Conservation (phyloP, 1,140 invertebrate species). For the Argopecten irradians region DNA sequence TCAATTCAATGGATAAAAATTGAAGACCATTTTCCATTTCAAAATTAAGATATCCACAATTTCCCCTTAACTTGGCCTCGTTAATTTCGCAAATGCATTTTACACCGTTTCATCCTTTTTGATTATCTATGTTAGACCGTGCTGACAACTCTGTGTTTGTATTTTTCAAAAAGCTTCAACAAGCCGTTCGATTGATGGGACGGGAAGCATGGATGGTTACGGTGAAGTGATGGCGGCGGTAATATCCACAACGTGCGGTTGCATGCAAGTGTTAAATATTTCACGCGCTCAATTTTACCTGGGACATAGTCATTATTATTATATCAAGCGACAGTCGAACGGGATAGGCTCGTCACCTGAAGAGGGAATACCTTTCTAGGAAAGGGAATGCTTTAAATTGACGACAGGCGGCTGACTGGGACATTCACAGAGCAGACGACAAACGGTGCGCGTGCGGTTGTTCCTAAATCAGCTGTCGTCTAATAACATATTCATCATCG, state of each 20-base stretch:
- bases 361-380: conserved; percentile 32
- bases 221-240: conserved; percentile 28
- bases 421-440: conserved; percentile 32
- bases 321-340: conserved; percentile 35
- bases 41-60: background rate
- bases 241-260: conserved; percentile 28
- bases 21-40: background rate
- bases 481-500: background rate
- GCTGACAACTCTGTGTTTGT: conserved; percentile 33
- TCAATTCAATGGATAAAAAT: background rate
- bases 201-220: conserved; percentile 8
- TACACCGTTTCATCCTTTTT: conserved; percentile 26
- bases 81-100: conserved; percentile 40
- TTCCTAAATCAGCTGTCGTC: background rate
- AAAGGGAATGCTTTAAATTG: conserved; percentile 41
- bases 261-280: conserved; percentile 43
- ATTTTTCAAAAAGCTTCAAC: conserved; percentile 38
- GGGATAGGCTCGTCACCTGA: conserved; percentile 33
- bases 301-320: conserved; percentile 48
- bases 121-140: conserved; percentile 24
- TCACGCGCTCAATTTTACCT: conserved; percentile 45
- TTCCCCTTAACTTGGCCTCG: background rate
- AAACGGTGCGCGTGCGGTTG: conserved; percentile 34
- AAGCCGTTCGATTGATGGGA: conserved; percentile 34
- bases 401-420: conserved; percentile 12